Evolutionary conservation across 2,113 vertebrate species (phyloP), one percentile per base, ranked within the genome.

Genomic region (Channa argus): DNA sequence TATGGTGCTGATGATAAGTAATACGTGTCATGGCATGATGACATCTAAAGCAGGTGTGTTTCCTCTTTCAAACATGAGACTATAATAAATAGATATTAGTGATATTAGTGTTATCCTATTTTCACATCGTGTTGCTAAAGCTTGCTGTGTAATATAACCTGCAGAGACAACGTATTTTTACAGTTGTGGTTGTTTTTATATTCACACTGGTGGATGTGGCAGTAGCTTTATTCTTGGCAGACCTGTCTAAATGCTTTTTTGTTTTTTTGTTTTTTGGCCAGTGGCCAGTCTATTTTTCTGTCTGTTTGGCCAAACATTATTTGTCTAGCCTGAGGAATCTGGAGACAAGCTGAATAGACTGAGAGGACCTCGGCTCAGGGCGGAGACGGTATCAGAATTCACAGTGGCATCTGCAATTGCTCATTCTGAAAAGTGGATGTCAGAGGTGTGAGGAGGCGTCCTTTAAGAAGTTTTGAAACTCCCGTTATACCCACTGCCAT

Each of bases 311-410:
- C 55, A 58, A 69, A 71, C 7, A 2, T 39, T 68, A 67, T 74
- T 75, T 78, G 72, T 88, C 36, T 61, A 43, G 65, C 62, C 59
- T 41, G 71, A 83, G 68, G 67, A 72, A 50, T 71, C 53, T 38
- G 13, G 53, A 51, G 74, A 60, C 63, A 46, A 9, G 56, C 50
- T 78, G 74, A 43, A 47, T 3, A 62, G 62, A 55, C 33, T 37
- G 74, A 73, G 41, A 4, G 53, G 55, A 63, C 63, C 39, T 49
- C 5, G 5, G 10, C 63, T 62, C 38, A 3, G 63, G n/a, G 15
- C 50, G 8, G 45, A 55, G 63, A 77, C 74, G 34, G 13, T 45
- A 74, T 90, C 85, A 79, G 71, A 68, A 90, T 88, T 82, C 82
- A 59, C 47, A 61, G 33, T 64, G 67, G 63, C 56, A 5, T 70